These are phyloP conservation scores for Zelleria hepariella DNA, from an alignment of 2,888 invertebrate species.

Conservation along the genomic window DNA sequence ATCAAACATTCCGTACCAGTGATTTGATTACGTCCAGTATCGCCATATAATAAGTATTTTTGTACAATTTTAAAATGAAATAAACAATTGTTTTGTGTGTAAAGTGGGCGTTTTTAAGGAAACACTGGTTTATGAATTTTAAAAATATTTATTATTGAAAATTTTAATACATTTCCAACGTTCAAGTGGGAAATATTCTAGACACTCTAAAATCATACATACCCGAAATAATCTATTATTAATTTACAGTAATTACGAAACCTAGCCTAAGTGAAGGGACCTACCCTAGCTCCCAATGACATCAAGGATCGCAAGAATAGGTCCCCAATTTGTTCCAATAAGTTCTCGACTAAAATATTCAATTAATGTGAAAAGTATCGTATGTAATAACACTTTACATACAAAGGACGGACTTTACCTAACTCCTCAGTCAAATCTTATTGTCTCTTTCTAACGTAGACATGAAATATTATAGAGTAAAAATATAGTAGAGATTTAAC, in stretches of 20 bases:
- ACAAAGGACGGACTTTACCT: constrained; percentile 28
- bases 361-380: constrained; percentile 13
- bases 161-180: constrained; percentile 61
- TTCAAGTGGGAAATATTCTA: constrained; percentile 30
- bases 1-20: constrained; percentile 42
- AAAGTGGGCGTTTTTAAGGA: constrained; percentile 9
- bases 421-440: constrained; percentile 25
- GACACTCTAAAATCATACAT: constrained; percentile 18
- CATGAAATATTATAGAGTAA: background rate
- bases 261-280: background rate
- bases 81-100: constrained; percentile 2
- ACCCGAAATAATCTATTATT: constrained; percentile 21
- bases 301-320: background rate
- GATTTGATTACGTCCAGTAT: constrained; percentile 24
- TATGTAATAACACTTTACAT: constrained; percentile 20
- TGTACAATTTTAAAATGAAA: constrained; percentile 8
- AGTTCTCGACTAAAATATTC: background rate
- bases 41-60: constrained; percentile 43
- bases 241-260: constrained; percentile 24
- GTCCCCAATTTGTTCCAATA: background rate
- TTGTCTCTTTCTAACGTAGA: background rate
- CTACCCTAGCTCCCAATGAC: background rate
- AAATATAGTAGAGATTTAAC: background rate
- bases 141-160: constrained; percentile 50
- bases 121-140: constrained; percentile 19